Percentiles rank a stretch among this genome's conserved stretches.
These are phyloP conservation scores for Lamellibrachia satsuma DNA, from an alignment of 2,888 invertebrate genomes.

Conservation along the genomic window DNA sequence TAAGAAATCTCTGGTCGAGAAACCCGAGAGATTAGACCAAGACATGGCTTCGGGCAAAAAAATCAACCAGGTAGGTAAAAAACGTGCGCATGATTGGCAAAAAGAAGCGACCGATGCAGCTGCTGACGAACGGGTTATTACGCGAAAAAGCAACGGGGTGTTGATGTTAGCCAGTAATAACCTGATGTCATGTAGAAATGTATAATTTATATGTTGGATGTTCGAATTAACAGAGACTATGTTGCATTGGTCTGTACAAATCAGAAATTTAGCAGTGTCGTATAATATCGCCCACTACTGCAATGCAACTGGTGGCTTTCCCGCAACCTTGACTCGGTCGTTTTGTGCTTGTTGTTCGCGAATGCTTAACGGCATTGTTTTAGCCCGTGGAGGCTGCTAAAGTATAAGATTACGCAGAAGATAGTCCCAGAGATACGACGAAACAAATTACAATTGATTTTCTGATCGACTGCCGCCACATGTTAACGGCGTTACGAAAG, in stretches of 20 bases:
- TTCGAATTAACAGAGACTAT: background rate
- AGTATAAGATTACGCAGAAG: background rate
- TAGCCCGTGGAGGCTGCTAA: background rate
- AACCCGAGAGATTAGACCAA: background rate
- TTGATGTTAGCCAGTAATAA: background rate
- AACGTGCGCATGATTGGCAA: background rate
- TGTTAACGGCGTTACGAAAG: background rate
- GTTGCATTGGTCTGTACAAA: background rate
- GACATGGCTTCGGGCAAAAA: background rate
- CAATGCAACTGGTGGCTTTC: background rate
- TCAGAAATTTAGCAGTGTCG: background rate
- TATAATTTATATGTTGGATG: background rate
- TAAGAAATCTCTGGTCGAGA: background rate
- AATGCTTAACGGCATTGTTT: background rate
- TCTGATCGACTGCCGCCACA: background rate
- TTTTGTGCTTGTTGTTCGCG: background rate
- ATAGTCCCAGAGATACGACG: background rate
- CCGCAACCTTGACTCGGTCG: background rate
- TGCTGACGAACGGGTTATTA: background rate
- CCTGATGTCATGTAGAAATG: background rate
- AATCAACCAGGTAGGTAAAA: background rate
- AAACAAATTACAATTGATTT: conserved; percentile 17
- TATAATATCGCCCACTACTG: background rate
- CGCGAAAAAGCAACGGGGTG: background rate
- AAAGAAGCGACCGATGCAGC: background rate